Base-by-base conservation (phyloP, 2,888 invertebrate genomes). In the Teinopalpus imperialis region DNA sequence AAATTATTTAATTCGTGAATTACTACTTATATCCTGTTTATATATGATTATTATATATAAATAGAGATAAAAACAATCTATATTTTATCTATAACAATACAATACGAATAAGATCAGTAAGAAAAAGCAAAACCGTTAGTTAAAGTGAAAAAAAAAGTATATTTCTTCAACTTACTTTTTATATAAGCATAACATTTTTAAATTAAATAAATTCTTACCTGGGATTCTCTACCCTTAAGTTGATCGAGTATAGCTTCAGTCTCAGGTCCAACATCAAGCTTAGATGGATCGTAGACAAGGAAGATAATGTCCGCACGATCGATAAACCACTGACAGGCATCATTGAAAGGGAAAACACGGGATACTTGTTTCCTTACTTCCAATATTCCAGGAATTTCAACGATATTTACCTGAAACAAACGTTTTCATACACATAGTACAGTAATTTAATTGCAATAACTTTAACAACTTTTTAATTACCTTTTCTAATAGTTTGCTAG, bases 251-350 rank as follows among this genome's bases (percentile, higher is more conserved):
- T 96, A 49, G 97, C 96, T 89, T 98, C 97, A 43, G 98, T 95
- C 87, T 98, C 97, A 52, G 96, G 95, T 43, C 98, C 98, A 52
- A 97, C 97, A 75, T 98, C 98, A 61, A 98, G 91, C 87, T 98
- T 98, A 21, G 97, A 95, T 49, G 98, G 97, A 86, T 98, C 98
- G 76, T 98, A 98, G 20, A 98, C 95, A 45, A 98, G 91, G 88
- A 98, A 97, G 73, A 98, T 97, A 59, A 98, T 95, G 75, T 98
- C 97, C 13, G 98, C 97, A 51, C 97, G 92, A 81, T 98, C 97
- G 67, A 98, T 97, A 86, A 98, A 98, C 98, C 98, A 98, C 79
- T 97, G 97, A 73, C 97, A 97, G 35, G 97, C 98, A 72, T 98
- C 97, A 72, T 97, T 97, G 86, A 97, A 97, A 41, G 98, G 97